Evolutionary conservation across 2,888 invertebrate genomes (phyloP).

Genomic region (Tenthredo livida): DNA sequence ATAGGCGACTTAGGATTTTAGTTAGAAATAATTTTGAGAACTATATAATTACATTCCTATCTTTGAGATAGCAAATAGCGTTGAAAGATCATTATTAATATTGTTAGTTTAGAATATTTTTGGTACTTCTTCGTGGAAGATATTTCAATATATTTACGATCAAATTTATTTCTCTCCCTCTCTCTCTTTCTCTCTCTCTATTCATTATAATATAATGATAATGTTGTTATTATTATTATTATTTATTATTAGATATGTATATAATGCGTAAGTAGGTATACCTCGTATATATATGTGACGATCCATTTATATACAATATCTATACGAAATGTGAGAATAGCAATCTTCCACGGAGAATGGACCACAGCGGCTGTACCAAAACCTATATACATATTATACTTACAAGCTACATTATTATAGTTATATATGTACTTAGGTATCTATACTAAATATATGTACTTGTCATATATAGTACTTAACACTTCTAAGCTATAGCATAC

Average conservation of each 20-base stretch:
- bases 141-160: neutral
- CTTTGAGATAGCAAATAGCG: conserved; percentile 47
- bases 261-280: neutral
- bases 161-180: neutral
- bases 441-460: conserved; percentile 66
- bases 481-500: conserved; percentile 76
- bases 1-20: conserved; percentile 47
- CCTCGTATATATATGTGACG: neutral
- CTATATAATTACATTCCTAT: conserved; percentile 57
- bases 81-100: conserved; percentile 57
- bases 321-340: neutral
- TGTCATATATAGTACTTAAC: conserved; percentile 73
- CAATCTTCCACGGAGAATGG: conserved; percentile 44
- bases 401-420: conserved; percentile 71
- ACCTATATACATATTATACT: conserved; percentile 73
- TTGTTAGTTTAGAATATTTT: conserved; percentile 74
- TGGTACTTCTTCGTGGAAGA: conserved; percentile 71
- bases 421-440: conserved; percentile 68
- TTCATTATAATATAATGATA: neutral
- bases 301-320: neutral
- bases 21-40: conserved; percentile 48
- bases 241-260: neutral
- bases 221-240: neutral
- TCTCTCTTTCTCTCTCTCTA: neutral
- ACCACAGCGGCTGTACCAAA: conserved; percentile 71